Percentiles rank a stretch among this genome's conserved stretches.
phyloP scores from a whole-genome alignment of 2,888 invertebrate species.

The Prosapia bicincta region DNA sequence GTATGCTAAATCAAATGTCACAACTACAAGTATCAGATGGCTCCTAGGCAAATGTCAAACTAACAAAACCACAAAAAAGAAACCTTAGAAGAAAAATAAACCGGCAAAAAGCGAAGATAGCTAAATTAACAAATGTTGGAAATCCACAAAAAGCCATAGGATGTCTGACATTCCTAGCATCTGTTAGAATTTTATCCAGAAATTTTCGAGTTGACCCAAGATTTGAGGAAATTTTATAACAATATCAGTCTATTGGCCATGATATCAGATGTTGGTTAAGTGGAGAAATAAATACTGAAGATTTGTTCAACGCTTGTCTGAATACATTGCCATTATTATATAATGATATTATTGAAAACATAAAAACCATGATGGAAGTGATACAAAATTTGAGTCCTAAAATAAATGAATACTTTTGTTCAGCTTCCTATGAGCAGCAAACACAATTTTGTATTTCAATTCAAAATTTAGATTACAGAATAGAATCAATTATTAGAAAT shows the following conservation, averaged over 20 bases:
- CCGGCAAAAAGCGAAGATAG: conserved; percentile 11
- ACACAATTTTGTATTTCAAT: not conserved
- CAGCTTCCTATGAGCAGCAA: not conserved
- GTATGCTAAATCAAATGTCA: conserved; percentile 7
- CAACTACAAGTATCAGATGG: not conserved
- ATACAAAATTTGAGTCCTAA: not conserved
- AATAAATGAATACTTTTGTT: not conserved
- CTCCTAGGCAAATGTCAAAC: not conserved
- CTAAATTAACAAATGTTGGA: not conserved
- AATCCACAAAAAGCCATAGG: not conserved
- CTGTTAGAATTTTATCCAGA: not conserved
- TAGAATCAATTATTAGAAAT: not conserved
- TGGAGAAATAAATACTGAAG: not conserved
- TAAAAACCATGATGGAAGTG: not conserved
- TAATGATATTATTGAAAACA: conserved; percentile 2
- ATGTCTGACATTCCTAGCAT: not conserved
- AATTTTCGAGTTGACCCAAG: not conserved
- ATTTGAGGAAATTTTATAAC: conserved; percentile 8
- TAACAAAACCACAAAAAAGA: conserved; percentile 18
- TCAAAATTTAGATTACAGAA: not conserved
- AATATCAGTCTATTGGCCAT: conserved; percentile 20
- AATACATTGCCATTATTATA: not conserved
- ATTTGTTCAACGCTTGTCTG: not conserved
- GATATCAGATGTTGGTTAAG: conserved; percentile 12
- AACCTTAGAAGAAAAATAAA: conserved; percentile 11